These are phyloP conservation scores for Telmatochromis sp. DNA, from an alignment of 2,113 vertebrate species.

Conservation along the genomic window DNA sequence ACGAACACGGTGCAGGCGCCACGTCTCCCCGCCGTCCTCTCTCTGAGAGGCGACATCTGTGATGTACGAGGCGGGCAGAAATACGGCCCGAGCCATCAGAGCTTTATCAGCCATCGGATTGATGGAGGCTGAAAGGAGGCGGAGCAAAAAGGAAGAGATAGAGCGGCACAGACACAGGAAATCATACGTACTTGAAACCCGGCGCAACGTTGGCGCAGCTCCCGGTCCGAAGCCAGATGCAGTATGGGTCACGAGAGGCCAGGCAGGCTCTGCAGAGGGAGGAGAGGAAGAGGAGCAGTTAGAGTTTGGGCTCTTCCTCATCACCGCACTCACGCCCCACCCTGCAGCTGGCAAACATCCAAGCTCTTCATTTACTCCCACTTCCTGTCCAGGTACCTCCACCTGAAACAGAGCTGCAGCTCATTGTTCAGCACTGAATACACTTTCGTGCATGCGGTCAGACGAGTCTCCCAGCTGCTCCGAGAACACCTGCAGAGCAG, in stretches of 20 bases:
- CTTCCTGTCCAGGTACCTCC: not conserved
- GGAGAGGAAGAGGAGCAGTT: not conserved
- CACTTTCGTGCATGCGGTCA: rapidly evolving
- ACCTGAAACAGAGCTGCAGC: not conserved
- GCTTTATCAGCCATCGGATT: not conserved
- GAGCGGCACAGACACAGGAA: not conserved
- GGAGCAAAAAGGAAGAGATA: not conserved
- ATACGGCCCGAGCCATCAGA: not conserved
- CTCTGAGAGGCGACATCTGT: not conserved
- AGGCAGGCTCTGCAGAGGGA: conserved; percentile 40
- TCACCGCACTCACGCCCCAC: not conserved
- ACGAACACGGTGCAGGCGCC: not conserved
- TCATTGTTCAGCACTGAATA: not conserved
- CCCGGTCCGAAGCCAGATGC: conserved; percentile 57
- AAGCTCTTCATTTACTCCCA: not conserved
- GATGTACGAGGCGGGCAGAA: not conserved
- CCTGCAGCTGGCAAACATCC: not conserved
- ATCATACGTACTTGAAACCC: conserved; percentile 46
- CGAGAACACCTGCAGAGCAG: not conserved
- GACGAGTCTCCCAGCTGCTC: rapidly evolving
- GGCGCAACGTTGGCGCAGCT: conserved; percentile 45
- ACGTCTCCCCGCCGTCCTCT: not conserved
- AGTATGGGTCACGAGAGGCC: conserved; percentile 60
- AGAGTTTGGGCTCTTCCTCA: not conserved
- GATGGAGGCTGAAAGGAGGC: not conserved